Base-by-base conservation (phyloP, 2,113 vertebrate genomes). In the Aspiorhynchus laticeps region DNA sequence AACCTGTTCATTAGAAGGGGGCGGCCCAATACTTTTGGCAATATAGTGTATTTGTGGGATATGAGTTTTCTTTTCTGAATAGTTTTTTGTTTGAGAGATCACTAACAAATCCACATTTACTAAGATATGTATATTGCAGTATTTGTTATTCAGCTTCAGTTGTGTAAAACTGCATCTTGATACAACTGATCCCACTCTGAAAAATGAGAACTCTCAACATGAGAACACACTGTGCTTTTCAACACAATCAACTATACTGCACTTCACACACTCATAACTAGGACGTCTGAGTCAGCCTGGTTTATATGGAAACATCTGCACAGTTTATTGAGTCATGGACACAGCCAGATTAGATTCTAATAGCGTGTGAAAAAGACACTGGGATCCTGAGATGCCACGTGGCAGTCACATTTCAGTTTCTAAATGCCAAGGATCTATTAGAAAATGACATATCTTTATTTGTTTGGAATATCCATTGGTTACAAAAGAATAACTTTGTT, bases 231-330 rank as follows among this genome's bases (percentile, higher is more conserved):
- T 75, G 41, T 75, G 8, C 28, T 80, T 80, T 86, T 84, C 24
- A 8, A 15, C 31, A n/a, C 14, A 75, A 36, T 11, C 31, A 36
- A 51, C 67, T 59, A 51, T 80, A 71, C 38, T 83, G 71, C 28
- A 69, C 7, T 74, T 74, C 71, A 74, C 5, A n/a, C 41, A 31
- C 0, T 33, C 75, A 84, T 84, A 87, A 4, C n/a, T 59, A 71
- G 87, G 90, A 88, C 88, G 91, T 90, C 65, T 61, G 61, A 82
- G 71, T 76, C 87, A 83, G 89, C 90, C 90, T 61, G 41, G 15
- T 77, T 85, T 46, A 91, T 90, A 90, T 93, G 93, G 93, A 93
- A 93, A 93, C 85, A 90, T 94, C 91, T 92, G 88, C 89, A 69
- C 77, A 53, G 78, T 80, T 86, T 65, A 59, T 76, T 92, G 92